Evolutionary conservation across 2,888 invertebrate genomes (phyloP).

Genomic region (Tenthredo notha): DNA sequence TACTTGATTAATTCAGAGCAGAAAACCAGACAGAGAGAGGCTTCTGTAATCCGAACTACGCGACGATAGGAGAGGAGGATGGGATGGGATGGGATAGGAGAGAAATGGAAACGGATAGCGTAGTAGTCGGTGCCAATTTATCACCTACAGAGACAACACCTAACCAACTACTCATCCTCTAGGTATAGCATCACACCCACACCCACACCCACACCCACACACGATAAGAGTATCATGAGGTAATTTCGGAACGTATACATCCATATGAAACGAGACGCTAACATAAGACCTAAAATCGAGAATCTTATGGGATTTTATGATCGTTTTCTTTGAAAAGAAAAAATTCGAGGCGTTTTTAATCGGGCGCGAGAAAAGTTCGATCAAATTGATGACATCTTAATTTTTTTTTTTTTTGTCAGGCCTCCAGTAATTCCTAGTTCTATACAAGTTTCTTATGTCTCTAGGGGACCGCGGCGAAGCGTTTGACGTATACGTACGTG

Average conservation of each 20-base stretch:
- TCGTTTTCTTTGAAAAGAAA: not conserved
- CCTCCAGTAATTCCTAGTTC: not conserved
- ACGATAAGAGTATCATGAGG: no score
- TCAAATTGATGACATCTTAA: not conserved
- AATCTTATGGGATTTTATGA: no score
- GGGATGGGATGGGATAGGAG: not conserved
- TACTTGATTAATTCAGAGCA: constrained; percentile 35
- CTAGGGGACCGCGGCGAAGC: not conserved
- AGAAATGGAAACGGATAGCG: constrained; percentile 38
- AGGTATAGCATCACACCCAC: not conserved
- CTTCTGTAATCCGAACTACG: constrained; percentile 27
- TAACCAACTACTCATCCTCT: not conserved
- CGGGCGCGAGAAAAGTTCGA: not conserved
- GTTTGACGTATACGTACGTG: not conserved
- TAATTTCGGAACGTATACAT: no score
- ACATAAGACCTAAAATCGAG: no score
- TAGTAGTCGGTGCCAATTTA: constrained; percentile 29
- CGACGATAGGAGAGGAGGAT: not conserved
- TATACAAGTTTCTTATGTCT: not conserved
- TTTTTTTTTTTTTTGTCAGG: not conserved
- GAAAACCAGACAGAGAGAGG: constrained; percentile 34
- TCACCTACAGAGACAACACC: constrained; percentile 33
- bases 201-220: no score
- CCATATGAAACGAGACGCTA: no score
- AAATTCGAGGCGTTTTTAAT: constrained; percentile 4